These are phyloP conservation scores for Heteropelma amictum DNA, from an alignment of 2,888 invertebrate species.

Conservation along the genomic window DNA sequence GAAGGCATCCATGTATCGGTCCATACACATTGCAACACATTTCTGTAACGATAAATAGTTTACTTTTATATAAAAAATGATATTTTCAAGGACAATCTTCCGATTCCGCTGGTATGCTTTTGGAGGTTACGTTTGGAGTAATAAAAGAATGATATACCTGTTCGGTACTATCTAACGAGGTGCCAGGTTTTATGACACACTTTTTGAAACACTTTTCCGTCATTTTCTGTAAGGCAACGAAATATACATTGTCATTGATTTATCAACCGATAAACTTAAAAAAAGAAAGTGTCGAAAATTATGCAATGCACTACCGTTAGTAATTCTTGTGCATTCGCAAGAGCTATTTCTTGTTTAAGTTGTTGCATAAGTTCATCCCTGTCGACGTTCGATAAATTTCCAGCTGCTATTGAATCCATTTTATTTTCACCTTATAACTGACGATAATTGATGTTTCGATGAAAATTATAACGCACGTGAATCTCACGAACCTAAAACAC, in stretches of 20 bases:
- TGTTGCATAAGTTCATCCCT: conserved; percentile 95
- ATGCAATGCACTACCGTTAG: conserved; percentile 83
- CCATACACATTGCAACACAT: conserved; percentile 99
- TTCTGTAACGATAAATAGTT: conserved; percentile 82
- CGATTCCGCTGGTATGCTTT: conserved; percentile 13
- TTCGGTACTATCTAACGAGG: conserved; percentile 92
- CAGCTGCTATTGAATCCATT: conserved; percentile 82
- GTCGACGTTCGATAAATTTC: conserved; percentile 83
- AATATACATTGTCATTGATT: conserved; percentile 14
- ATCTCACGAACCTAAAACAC: no score
- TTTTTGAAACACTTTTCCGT: conserved; percentile 98
- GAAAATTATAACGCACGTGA: background rate
- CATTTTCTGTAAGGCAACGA: conserved; percentile 85
- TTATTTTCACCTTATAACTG: background rate
- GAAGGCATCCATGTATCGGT: conserved; percentile 98
- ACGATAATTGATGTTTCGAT: background rate
- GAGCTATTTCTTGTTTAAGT: conserved; percentile 96
- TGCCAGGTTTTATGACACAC: conserved; percentile 94
- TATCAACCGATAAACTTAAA: conserved; percentile 22
- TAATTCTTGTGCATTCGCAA: conserved; percentile 95
- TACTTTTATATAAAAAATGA: background rate
- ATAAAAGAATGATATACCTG: conserved; percentile 79
- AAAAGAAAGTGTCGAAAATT: conserved; percentile 42
- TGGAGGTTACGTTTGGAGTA: conserved; percentile 13
- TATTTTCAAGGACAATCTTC: no score